These are phyloP conservation scores for Anthophora plumipes DNA, from an alignment of 2,888 invertebrate species.

Conservation along the genomic window DNA sequence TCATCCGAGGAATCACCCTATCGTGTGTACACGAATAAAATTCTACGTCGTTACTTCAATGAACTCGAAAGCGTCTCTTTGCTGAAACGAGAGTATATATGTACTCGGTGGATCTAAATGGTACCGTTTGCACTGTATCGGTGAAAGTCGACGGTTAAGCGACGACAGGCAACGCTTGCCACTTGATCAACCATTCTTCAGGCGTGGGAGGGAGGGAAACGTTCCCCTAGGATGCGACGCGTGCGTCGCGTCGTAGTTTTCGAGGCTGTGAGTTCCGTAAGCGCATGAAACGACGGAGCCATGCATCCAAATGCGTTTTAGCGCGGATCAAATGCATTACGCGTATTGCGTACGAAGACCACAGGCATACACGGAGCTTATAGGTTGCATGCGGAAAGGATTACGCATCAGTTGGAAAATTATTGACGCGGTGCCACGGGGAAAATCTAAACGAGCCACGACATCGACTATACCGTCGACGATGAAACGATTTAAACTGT, in stretches of 20 bases:
- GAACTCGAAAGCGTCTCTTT: neutral
- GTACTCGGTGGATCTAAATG: neutral
- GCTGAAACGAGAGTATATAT: too few relatives aligned
- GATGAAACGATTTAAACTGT: conserved; percentile 81
- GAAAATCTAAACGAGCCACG: conserved; percentile 72
- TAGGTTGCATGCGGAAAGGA: conserved; percentile 83
- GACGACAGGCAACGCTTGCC: conserved; percentile 20
- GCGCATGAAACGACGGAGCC: conserved; percentile 73
- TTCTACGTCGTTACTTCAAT: neutral
- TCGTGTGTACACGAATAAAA: neutral
- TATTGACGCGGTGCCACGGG: conserved; percentile 76
- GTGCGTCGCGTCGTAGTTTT: conserved; percentile 55
- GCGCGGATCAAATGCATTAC: conserved; percentile 83
- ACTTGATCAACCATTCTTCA: conserved; percentile 46
- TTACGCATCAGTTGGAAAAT: conserved; percentile 77
- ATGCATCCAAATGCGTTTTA: conserved; percentile 82
- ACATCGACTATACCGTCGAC: conserved; percentile 71
- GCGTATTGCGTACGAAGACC: conserved; percentile 71
- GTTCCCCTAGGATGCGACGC: conserved; percentile 31
- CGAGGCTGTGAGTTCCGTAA: conserved; percentile 68
- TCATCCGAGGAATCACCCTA: too few relatives aligned
- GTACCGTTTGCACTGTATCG: conserved; percentile 11
- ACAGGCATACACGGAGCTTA: conserved; percentile 80
- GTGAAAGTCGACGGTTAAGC: conserved; percentile 13
- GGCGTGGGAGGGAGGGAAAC: conserved; percentile 11